A percentile compares a stretch with the other conserved stretches of the same genome.
Evolutionary conservation across 1,140 invertebrate genomes (phyloP).

Genomic region (Telenomus remus): DNA sequence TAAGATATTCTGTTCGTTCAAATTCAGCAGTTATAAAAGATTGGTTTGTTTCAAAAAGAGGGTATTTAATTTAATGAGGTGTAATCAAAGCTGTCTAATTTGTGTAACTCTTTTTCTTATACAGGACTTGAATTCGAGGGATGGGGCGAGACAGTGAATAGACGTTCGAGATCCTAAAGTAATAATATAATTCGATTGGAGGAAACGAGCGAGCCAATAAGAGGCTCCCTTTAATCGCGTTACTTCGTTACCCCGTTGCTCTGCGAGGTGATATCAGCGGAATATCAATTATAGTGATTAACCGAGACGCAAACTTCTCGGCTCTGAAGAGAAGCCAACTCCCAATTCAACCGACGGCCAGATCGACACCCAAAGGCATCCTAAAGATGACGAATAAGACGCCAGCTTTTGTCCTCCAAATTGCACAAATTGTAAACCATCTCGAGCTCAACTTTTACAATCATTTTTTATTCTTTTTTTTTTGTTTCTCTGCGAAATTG

Average conservation of each 20-base stretch:
- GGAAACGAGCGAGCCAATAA: slow-evolving; percentile 71
- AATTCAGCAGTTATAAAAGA: no score
- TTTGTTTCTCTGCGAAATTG: no score
- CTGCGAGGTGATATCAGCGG: slow-evolving; percentile 73
- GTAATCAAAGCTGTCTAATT: slow-evolving; percentile 1
- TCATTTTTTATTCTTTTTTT: no score
- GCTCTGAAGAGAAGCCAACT: slow-evolving; percentile 2
- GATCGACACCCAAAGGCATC: no score
- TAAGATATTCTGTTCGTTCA: no score
- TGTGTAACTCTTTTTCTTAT: neutral
- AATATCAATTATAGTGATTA: slow-evolving; percentile 78
- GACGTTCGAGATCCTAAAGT: slow-evolving; percentile 50
- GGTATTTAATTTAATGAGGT: no score
- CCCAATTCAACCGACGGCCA: no score
- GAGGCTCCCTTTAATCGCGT: slow-evolving; percentile 72
- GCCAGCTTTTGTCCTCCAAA: no score
- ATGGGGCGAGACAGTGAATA: neutral
- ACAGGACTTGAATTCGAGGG: neutral
- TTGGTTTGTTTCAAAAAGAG: neutral
- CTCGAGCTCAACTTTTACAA: no score
- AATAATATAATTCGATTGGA: slow-evolving; percentile 74
- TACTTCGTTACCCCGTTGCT: slow-evolving; percentile 74
- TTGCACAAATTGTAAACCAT: no score
- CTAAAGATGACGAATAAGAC: no score
- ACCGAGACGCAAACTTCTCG: slow-evolving; percentile 72